Evolutionary conservation across 2,888 invertebrate genomes (phyloP), one percentile per base, ranked within the genome.

Genomic region (Ecdyonurus torrentis): DNA sequence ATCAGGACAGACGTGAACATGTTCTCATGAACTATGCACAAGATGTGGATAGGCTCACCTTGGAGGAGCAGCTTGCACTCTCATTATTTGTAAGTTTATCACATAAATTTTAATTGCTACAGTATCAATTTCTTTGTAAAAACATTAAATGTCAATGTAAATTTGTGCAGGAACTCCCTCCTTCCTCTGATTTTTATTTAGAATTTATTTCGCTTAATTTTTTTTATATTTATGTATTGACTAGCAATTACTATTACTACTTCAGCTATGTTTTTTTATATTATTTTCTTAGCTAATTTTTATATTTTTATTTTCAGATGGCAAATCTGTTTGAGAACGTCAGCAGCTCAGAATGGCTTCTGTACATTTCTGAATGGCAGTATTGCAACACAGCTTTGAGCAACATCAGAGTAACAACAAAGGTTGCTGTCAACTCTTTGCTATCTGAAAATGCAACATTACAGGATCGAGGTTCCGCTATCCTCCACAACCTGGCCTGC

Each of bases 331-430:
- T 93, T 76, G 90, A 91, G 75, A 88, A 91, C 76, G 77, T 87
- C 52, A 89, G 89, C 67, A 87, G 91, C 64, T 91, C 92, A 0
- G 94, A 94, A 75, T 94, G 94, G 94, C 76, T 93, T 71, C 78
- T 94, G 70, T 94, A 94, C 77, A 94, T 94, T 74, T 92, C 92
- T 61, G 93, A 94, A 76, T 94, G 94, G 94, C 83, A 84, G 58
- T 82, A 82, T 71, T 81, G 83, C 69, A 86, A 84, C 18, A 85
- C 85, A 70, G 82, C 82, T 68, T 85, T 89, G 65, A 91, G 91
- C 72, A 94, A 94, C 77, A 91, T 93, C 66, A 81, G 91, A 64
- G 90, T 87, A 62, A 93, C 92, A 64, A 93, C 93, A 10, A 92
- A 93, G 79, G 89, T 91, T 65, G 89, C 89, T 58, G 93, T 93